Evolutionary conservation across 2,113 vertebrate genomes (phyloP), one percentile per base, ranked within the genome.

Genomic region (Mustela nigripes): DNA sequence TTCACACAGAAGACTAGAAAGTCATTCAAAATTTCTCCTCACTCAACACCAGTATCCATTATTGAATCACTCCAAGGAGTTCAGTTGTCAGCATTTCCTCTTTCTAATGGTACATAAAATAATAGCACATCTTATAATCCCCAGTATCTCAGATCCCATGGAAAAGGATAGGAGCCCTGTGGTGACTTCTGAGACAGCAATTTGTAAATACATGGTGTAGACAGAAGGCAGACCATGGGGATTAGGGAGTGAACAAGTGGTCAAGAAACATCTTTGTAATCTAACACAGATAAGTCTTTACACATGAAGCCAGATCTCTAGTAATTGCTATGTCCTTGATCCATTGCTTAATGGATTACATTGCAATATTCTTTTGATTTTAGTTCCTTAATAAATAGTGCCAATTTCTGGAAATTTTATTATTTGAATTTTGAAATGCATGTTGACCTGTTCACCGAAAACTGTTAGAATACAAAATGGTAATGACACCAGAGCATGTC

Each of bases 371-470:
- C 5, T 76, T 94, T 79, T 45, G 86, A 65, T 87, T 84, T 89
- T 76, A 26, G 3, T 89, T 85, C 36, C 16, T 89, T 96, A 94
- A 76, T 71, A 83, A 85, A 67, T 73, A 76, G 24, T 50, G 63
- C 8, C 36, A 93, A 73, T 7, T 53, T 85, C n/a, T 67, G 31
- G 58, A 71, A 89, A 85, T 78, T 92, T 91, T 39, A 78, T 82
- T 82, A 60, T 89, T 89, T 76, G 11, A 60, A 65, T 94, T 97
- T 80, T 91, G n/a, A 88, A 92, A 97, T 89, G 11, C 4, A 53
- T 67, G 6, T 56, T 90, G 78, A 78, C 22, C 48, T 39, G n/a
- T 58, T 87, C 26, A 76, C 53, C 62, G 33, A 83, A 94, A 96
- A 79, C 26, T 50, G 48, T 58, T n/a, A 67, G 22, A 53, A 63